Evolutionary conservation across 2,113 vertebrate genomes (phyloP), one percentile per base, ranked within the genome.

Genomic region (Rousettus leschenaultii): DNA sequence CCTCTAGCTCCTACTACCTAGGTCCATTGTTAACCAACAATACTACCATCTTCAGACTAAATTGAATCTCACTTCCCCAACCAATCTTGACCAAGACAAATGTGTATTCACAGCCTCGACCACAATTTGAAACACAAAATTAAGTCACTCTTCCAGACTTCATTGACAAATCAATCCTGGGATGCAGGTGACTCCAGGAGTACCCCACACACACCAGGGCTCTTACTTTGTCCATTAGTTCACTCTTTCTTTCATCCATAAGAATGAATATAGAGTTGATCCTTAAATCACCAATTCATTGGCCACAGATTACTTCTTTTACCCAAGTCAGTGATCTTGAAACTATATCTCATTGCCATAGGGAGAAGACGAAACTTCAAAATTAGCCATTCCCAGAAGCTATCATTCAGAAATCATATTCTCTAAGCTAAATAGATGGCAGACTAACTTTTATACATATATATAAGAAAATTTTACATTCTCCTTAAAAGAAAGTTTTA

Each of bases 361-460:
- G 4, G 24, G 40, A 84, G 10, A 95, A 90, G 35, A 45, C 30
- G 84, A 82, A 61, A 82, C 30, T 61, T 8, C 35, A 96, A 79
- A 86, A 43, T 43, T 24, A 74, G 28, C 30, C 57, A 55, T 45
- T 79, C 93, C 40, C 7, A 53, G 24, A 91, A 79, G 16, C 28
- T 57, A 84, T 63, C 74, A 73, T 71, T 79, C 57, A 57, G 55
- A 95, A 92, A 95, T 51, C 24, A 89, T 40, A 93, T 9, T 74
- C 53, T 96, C 19, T 86, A 16, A 12, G 53, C 66, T 66, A n/a
- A n/a, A 13, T 61, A 91, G 33, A 15, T 35, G 92, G n/a, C 9
- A 43, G 9, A 53, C 35, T 75, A 80, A 63, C 59, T 63, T 63
- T 63, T 63, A 33, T 9, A 73, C 38, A 43, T 6, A 45, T 28